Base-by-base conservation (phyloP, 2,113 vertebrate species). In the Arothron firmamentum region DNA sequence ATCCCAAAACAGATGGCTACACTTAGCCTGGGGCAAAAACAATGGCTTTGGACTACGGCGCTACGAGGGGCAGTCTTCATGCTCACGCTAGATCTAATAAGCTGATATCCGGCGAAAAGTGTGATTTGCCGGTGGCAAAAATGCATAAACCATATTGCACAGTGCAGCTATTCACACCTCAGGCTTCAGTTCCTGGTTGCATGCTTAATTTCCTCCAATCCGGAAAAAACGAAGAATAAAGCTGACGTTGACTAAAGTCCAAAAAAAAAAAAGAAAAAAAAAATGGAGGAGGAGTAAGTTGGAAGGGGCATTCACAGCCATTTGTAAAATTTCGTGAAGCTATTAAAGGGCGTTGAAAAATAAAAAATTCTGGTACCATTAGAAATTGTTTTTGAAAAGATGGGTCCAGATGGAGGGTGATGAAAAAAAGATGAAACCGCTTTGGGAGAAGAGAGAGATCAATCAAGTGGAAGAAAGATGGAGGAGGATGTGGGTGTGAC, bases 1-100 rank as follows among this genome's bases (percentile, higher is more conserved):
- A 81, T 83, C 68, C 76, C 56, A 80, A 85, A 88, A 86, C 87
- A 87, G 85, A 89, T 89, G 87, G 87, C 78, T 86, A 85, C 84
- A 86, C 48, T 72, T 70, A 72, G 84, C 87, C 85, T 14, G n/a
- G 62, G 77, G 87, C 87, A 68, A 77, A 82, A 86, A 87, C 84
- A 84, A 74, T 83, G 85, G 78, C 87, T 83, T 77, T 81, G 81
- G 84, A 85, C 87, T 78, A 59, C 74, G 73, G 67, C 59, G 43
- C 75, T 77, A 74, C 56, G 56, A 66, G 70, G 80, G 64, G 74
- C 64, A 64, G 75, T 84, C 74, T 85, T 84, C 62, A 67, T 69
- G 71, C 73, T 81, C 76, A 75, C 19, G 41, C 74, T 63, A 79
- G 81, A 89, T 89, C 76, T 85, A 84, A 83, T 85, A 78, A 77